A percentile compares a stretch with the other conserved stretches of the same genome.
These are phyloP conservation scores for Plagodis dolabraria DNA, from an alignment of 2,888 invertebrate species.

Conservation along the genomic window DNA sequence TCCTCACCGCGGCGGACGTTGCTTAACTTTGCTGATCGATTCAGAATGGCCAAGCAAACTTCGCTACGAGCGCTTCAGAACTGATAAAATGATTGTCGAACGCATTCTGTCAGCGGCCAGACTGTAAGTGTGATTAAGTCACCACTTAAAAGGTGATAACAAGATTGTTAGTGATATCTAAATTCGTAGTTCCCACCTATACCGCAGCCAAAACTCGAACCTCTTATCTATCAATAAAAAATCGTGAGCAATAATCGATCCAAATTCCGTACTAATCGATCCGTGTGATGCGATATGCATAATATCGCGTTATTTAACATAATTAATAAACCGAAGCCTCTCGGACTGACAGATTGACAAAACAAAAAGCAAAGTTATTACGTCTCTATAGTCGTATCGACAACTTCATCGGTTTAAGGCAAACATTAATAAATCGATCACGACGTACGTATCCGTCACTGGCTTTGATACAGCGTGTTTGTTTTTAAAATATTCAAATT, in stretches of 20 bases:
- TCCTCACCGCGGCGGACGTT: too few species aligned
- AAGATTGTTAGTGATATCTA: too few species aligned
- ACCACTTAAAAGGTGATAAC: too few species aligned
- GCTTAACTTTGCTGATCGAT: too few species aligned
- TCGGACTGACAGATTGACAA: slow-evolving; percentile 70
- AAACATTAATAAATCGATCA: slow-evolving; percentile 74
- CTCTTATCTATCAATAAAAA: slow-evolving; percentile 29
- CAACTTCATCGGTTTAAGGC: slow-evolving; percentile 71
- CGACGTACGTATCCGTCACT: slow-evolving; percentile 76
- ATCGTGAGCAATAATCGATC: slow-evolving; percentile 39
- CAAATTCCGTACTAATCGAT: slow-evolving; percentile 55
- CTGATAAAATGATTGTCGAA: too few species aligned
- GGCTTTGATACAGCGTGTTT: slow-evolving; percentile 54
- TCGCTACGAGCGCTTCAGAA: too few species aligned
- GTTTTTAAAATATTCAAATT: slow-evolving; percentile 11
- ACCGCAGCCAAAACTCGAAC: slow-evolving; percentile 8
- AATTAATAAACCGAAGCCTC: slow-evolving; percentile 71
- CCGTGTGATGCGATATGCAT: slow-evolving; percentile 78
- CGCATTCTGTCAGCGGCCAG: too few species aligned
- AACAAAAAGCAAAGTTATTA: slow-evolving; percentile 73
- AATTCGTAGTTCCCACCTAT: too few species aligned
- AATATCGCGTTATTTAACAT: slow-evolving; percentile 80
- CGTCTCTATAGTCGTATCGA: slow-evolving; percentile 74
- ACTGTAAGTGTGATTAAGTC: too few species aligned
- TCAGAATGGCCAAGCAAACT: too few species aligned